Evolutionary conservation across 2,113 vertebrate genomes (phyloP), one percentile per base, ranked within the genome.

Genomic region (Cynoglossus semilaevis): DNA sequence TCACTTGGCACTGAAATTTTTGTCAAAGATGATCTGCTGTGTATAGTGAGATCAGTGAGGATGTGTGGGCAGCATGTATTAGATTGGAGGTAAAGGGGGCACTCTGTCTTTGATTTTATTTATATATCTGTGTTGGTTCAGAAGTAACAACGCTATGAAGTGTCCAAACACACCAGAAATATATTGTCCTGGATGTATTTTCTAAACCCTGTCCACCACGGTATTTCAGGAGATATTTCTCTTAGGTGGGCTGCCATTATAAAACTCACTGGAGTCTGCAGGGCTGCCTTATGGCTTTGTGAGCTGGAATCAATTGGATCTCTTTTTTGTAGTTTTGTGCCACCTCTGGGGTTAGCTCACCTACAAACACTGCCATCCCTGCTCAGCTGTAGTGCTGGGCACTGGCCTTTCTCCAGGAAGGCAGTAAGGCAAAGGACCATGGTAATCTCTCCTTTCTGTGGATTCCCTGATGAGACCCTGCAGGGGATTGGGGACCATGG

Each of bases 361-460:
- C 73, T 58, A 52, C 60, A 69, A 64, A 70, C 75, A 74, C 58
- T 46, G 63, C 74, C 58, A 70, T 84, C 72, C 56, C 64, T 81
- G 64, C 73, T 81, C 76, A 67, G 69, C 84, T 79, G 79, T 69
- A 72, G 58, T 45, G 65, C 40, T 74, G 47, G 77, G 79, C 72
- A 78, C 61, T 36, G 48, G 74, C 64, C 79, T 77, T 58, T 72
- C 56, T 73, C 67, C 63, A 69, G 63, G 67, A 75, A 71, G 76
- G n/a, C 57, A 65, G 65, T 84, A 72, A 70, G 62, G 66, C 66
- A 46, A 54, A 80, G 66, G 65, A 66, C 71, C 74, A 63, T 72
- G 58, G 62, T 84, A 77, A 82, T 78, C 71, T 81, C 59, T 74
- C 57, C 69, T 74, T 75, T 81, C 70, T 74, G 67, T 62, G 50